These are phyloP conservation scores for Rhagonycha lutea DNA, from an alignment of 2,888 invertebrate genomes.

Conservation along the genomic window DNA sequence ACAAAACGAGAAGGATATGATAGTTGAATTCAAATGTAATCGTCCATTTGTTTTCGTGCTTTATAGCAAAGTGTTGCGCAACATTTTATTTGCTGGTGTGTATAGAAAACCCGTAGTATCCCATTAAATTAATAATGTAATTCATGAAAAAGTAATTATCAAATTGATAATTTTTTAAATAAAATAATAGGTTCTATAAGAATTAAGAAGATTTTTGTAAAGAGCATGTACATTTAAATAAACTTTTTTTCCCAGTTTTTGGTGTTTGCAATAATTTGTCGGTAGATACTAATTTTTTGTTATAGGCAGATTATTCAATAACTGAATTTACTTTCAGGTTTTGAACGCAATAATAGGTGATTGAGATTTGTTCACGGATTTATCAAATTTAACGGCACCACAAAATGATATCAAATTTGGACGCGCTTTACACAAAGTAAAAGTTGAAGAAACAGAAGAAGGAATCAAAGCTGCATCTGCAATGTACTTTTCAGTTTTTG, in stretches of 20 bases:
- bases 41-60: slow-evolving; percentile 84
- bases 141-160: background rate
- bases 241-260: background rate
- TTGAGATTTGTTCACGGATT: slow-evolving; percentile 67
- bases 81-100: slow-evolving; percentile 72
- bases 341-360: slow-evolving; percentile 72
- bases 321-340: slow-evolving; percentile 57
- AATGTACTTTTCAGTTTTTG: slow-evolving; percentile 81
- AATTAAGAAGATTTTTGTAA: background rate
- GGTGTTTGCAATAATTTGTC: background rate
- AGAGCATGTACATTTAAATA: background rate
- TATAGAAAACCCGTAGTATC: slow-evolving; percentile 54
- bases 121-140: background rate
- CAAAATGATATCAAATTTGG: slow-evolving; percentile 53
- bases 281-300: background rate
- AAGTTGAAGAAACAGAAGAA: slow-evolving; percentile 82
- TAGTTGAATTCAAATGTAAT: slow-evolving; percentile 78
- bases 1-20: slow-evolving; percentile 60
- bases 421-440: slow-evolving; percentile 75
- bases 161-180: background rate
- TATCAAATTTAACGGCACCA: slow-evolving; percentile 65
- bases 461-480: slow-evolving; percentile 88
- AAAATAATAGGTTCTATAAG: background rate
- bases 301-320: background rate
- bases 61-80: slow-evolving; percentile 69